These are phyloP conservation scores for Drepana arcuata DNA, from an alignment of 1,140 invertebrate genomes.

Conservation along the genomic window DNA sequence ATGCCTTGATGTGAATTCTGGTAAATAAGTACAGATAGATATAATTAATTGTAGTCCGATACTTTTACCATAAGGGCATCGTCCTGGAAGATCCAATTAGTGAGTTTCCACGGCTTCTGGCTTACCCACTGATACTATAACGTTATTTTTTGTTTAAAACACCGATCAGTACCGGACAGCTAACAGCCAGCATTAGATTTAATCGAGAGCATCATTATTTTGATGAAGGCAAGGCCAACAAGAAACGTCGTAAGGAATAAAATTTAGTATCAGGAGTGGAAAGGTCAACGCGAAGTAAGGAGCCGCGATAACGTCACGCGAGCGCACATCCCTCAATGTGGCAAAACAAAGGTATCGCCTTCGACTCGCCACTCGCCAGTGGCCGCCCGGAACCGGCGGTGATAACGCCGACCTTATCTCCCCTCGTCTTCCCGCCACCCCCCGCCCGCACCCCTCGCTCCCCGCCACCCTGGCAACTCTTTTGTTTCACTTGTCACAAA, in stretches of 20 bases:
- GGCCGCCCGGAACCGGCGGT: slow-evolving; percentile 48
- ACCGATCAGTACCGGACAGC: no score
- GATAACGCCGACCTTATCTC: slow-evolving; percentile 65
- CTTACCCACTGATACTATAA: no score
- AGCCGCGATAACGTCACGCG: slow-evolving; percentile 61
- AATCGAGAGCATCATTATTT: slow-evolving; percentile 20
- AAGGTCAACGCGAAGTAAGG: slow-evolving; percentile 50
- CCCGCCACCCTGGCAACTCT: slow-evolving; percentile 54
- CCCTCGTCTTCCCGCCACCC: slow-evolving; percentile 27
- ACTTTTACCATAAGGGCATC: no score
- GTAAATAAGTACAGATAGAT: no score
- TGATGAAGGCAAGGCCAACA: slow-evolving; percentile 26
- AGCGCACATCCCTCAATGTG: slow-evolving; percentile 61
- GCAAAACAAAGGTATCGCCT: slow-evolving; percentile 65
- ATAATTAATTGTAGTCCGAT: no score
- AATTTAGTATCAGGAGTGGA: slow-evolving; percentile 61
- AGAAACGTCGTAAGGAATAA: slow-evolving; percentile 58
- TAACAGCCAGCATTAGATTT: slow-evolving; percentile 12
- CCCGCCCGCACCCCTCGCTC: slow-evolving; percentile 19
- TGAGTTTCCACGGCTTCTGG: slow-evolving; percentile 13
- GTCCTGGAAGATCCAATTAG: slow-evolving; percentile 33
- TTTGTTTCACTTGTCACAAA: slow-evolving; percentile 72
- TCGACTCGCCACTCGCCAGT: slow-evolving; percentile 61
- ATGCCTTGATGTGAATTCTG: no score
- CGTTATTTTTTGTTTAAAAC: no score